A percentile compares a stretch with the other conserved stretches of the same genome.
These are phyloP conservation scores for Gopherus evgoodei DNA, from an alignment of 2,113 vertebrate species.

Conservation along the genomic window DNA sequence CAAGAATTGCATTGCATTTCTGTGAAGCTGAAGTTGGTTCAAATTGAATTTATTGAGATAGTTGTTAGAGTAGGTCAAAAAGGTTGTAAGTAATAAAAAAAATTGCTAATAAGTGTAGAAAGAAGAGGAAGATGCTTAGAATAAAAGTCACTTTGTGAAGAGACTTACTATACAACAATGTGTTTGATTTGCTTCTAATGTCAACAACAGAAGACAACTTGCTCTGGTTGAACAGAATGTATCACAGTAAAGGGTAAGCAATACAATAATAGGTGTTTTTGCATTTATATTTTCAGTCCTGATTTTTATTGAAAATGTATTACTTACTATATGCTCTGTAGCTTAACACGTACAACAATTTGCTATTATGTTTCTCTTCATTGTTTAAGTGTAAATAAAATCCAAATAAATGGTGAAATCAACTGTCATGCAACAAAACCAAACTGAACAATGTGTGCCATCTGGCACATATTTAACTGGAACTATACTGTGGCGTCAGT, in stretches of 20 bases:
- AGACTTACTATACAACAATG: neutral
- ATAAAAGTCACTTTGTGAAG: neutral
- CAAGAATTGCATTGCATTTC: neutral
- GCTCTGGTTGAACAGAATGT: neutral
- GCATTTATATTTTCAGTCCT: rapidly evolving
- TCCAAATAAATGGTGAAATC: slow-evolving; percentile 36
- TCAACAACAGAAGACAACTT: neutral
- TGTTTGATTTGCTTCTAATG: neutral
- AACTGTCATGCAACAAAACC: slow-evolving; percentile 29
- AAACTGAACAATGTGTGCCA: neutral
- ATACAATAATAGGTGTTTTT: neutral
- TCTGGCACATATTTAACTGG: neutral
- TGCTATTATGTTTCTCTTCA: neutral
- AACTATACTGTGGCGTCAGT: neutral
- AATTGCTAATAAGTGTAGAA: neutral
- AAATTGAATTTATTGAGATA: neutral
- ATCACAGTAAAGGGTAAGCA: rapidly evolving
- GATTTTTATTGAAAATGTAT: neutral
- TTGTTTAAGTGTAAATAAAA: neutral
- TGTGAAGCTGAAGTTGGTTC: neutral
- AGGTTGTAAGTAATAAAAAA: neutral
- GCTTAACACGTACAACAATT: rapidly evolving
- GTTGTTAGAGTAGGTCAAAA: neutral
- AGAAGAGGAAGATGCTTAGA: neutral
- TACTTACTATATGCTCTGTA: neutral